Evolutionary conservation across 2,797 vertebrate species (phyloP).

Genomic region (Liparis tanakae): DNA sequence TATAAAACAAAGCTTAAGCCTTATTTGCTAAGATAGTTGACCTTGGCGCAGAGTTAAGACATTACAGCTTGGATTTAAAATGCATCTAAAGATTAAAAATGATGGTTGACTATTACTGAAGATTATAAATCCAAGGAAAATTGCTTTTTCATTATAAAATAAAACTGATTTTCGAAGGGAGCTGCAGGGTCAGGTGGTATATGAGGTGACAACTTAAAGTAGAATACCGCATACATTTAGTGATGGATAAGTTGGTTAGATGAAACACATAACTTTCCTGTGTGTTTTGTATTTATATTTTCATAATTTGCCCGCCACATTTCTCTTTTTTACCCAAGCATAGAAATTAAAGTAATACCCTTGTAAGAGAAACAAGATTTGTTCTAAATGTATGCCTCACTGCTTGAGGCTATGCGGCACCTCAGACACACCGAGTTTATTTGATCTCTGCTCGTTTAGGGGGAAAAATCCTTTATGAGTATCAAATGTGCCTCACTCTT

Average conservation of each 20-base stretch:
- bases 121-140: slow-evolving; percentile 89
- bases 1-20: slow-evolving; percentile 91
- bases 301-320: slow-evolving; percentile 58
- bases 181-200: slow-evolving; percentile 82
- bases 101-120: slow-evolving; percentile 87
- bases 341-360: slow-evolving; percentile 87
- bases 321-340: slow-evolving; percentile 64
- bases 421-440: slow-evolving; percentile 82
- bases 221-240: slow-evolving; percentile 48
- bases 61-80: slow-evolving; percentile 89
- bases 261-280: slow-evolving; percentile 52
- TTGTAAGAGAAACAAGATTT: slow-evolving; percentile 86
- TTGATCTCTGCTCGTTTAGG: slow-evolving; percentile 85
- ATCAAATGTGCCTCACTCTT: slow-evolving; percentile 85
- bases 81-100: slow-evolving; percentile 91
- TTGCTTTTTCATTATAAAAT: slow-evolving; percentile 88
- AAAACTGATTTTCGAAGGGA: slow-evolving; percentile 84
- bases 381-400: slow-evolving; percentile 84
- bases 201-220: slow-evolving; percentile 77
- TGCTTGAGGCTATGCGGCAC: slow-evolving; percentile 82
- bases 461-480: slow-evolving; percentile 86
- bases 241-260: slow-evolving; percentile 63
- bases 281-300: slow-evolving; percentile 33
- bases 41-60: slow-evolving; percentile 89
- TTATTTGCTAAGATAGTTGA: slow-evolving; percentile 90